Conservation (phyloP, 2,888 invertebrate species). For the Amiota mariae region DNA sequence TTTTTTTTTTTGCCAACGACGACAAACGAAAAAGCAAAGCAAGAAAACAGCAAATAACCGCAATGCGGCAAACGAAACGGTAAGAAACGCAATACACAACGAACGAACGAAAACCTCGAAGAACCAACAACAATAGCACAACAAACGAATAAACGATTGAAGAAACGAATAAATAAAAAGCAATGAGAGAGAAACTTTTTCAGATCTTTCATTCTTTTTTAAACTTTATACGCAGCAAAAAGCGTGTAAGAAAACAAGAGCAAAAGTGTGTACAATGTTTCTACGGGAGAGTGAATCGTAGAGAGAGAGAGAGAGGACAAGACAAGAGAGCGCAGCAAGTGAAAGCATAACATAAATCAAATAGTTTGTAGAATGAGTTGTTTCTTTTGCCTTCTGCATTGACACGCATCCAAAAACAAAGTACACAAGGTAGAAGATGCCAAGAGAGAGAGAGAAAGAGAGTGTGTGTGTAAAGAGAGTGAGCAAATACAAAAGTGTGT, state of each 20-base stretch:
- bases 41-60: conserved; percentile 72
- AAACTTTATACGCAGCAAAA: conserved; percentile 16
- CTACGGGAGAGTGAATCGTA: too few species aligned
- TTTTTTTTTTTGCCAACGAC: conserved; percentile 37
- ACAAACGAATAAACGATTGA: conserved; percentile 40
- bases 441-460: conserved; percentile 30
- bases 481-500: conserved; percentile 49
- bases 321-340: too few species aligned
- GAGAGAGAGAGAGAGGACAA: too few species aligned
- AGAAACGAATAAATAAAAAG: conserved; percentile 30
- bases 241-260: conserved; percentile 35
- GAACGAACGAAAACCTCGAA: conserved; percentile 65
- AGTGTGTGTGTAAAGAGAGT: conserved; percentile 7
- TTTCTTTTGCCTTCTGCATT: too few species aligned
- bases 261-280: conserved; percentile 4
- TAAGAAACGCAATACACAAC: conserved; percentile 66
- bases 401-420: too few species aligned
- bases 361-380: too few species aligned
- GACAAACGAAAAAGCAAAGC: conserved; percentile 46
- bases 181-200: conserved; percentile 42
- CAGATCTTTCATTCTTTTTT: conserved; percentile 38
- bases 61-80: conserved; percentile 74
- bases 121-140: conserved; percentile 49
- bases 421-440: not conserved
- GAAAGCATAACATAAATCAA: too few species aligned